Conservation (phyloP, 2,797 vertebrate species). For the Pangasius sanitwongsei region DNA sequence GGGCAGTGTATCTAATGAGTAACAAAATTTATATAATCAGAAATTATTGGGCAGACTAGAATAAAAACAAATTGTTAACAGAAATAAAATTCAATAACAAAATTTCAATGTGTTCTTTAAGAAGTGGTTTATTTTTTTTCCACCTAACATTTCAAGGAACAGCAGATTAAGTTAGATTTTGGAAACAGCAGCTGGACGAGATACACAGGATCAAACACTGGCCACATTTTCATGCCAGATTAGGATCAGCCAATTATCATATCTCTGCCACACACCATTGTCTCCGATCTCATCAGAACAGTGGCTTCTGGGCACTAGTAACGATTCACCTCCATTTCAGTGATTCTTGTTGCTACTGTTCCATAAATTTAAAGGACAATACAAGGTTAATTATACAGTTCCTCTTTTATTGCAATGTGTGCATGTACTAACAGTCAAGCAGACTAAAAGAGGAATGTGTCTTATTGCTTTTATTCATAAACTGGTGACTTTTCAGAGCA, state of each 20-base stretch:
- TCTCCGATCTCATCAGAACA: neutral
- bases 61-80: too few relatives aligned
- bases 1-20: too few relatives aligned
- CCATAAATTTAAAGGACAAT: neutral
- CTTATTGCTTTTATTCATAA: constrained; percentile 22
- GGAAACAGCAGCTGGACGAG: too few relatives aligned
- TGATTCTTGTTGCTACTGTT: neutral
- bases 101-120: too few relatives aligned
- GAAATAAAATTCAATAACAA: too few relatives aligned
- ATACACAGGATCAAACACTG: neutral
- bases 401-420: neutral
- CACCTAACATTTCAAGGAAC: too few relatives aligned
- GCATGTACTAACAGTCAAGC: neutral
- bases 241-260: neutral
- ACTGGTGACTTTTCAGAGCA: neutral
- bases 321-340: neutral
- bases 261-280: neutral
- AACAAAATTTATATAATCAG: too few relatives aligned
- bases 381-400: neutral
- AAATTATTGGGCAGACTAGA: too few relatives aligned
- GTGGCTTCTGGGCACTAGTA: neutral
- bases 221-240: neutral
- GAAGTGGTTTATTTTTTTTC: too few relatives aligned
- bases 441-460: neutral
- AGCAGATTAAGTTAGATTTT: too few relatives aligned